phyloP scores from a whole-genome alignment of 2,888 invertebrate genomes.

The Tortrix viridana region DNA sequence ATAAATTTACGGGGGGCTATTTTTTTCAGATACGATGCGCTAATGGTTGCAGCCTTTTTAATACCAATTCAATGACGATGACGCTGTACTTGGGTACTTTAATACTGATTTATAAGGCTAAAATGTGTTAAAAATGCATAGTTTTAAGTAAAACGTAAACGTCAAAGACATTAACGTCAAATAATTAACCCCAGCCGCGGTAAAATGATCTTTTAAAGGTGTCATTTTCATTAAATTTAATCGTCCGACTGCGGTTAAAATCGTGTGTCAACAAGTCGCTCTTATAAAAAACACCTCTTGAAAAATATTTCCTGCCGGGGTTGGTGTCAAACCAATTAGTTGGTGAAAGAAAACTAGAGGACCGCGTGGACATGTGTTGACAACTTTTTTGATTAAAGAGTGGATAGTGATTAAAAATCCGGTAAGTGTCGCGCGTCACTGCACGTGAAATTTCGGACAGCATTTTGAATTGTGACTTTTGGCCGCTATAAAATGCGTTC shows the following conservation, averaged over 20 bases:
- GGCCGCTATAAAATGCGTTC: neutral
- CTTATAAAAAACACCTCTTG: constrained; percentile 61
- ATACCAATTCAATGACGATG: too few relatives aligned
- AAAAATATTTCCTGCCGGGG: constrained; percentile 61
- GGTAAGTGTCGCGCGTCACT: constrained; percentile 38
- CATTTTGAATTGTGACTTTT: constrained; percentile 13
- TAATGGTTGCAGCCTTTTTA: constrained; percentile 7
- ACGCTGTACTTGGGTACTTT: too few relatives aligned
- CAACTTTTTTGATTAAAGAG: constrained; percentile 61
- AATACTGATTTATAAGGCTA: neutral
- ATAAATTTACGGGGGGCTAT: constrained; percentile 72
- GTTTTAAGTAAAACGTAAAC: constrained; percentile 29
- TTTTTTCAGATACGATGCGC: constrained; percentile 47
- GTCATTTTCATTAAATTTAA: constrained; percentile 61
- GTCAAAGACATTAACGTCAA: constrained; percentile 35
- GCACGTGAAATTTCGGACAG: constrained; percentile 17
- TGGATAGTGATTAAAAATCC: constrained; percentile 46
- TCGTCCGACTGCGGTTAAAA: constrained; percentile 49
- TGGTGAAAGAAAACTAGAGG: constrained; percentile 71
- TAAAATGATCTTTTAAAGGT: constrained; percentile 50
- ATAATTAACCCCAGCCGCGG: constrained; percentile 41
- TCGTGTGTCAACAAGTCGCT: constrained; percentile 56
- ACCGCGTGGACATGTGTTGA: constrained; percentile 70
- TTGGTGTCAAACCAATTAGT: constrained; percentile 81
- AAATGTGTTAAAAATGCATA: constrained; percentile 1